Evolutionary conservation across 2,113 vertebrate genomes (phyloP), one percentile per base, ranked within the genome.

Genomic region (Hoplias malabaricus): DNA sequence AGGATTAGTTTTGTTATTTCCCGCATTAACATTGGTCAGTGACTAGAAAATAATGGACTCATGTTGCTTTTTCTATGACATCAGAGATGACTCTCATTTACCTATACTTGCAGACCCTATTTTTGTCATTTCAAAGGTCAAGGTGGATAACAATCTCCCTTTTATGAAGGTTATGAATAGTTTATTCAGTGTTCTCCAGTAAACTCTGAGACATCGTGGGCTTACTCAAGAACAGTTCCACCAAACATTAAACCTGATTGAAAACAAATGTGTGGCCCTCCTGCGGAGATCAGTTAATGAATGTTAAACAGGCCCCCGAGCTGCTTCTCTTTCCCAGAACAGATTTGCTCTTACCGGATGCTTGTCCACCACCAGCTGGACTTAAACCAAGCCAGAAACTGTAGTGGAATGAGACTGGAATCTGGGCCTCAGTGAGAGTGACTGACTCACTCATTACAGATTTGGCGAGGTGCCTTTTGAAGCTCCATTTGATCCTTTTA

Each of bases 1-100:
- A 56, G 66, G 81, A 76, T 79, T 83, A 79, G 19, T 66, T 40
- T 34, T 54, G 19, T 21, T 74, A 42, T 69, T 65, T n/a, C 2
- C 40, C 3, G n/a, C 13, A 23, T 43, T 40, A n/a, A 68, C 38
- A 50, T 71, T 66, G 67, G 36, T 56, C 72, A 34, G 48, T 4
- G 50, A 42, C 46, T 13, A 19, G n/a, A 75, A 75, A 50, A 16
- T 27, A 19, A 23, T 2, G 2, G 19, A 42, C n/a, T n/a, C n/a
- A n/a, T n/a, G n/a, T n/a, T n/a, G n/a, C n/a, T n/a, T n/a, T 53
- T 8, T 36, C 21, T 0, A 19, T 27, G 43, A 65, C 19, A 38
- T 53, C 14, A 1, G 21, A 38, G 34, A 5, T 38, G 25, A 10
- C 36, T 54, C 61, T 23, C 66, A 61, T 75, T 75, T 25, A 66